Base-by-base conservation (phyloP, 1,140 invertebrate genomes). In the Semibalanus balanoides region DNA sequence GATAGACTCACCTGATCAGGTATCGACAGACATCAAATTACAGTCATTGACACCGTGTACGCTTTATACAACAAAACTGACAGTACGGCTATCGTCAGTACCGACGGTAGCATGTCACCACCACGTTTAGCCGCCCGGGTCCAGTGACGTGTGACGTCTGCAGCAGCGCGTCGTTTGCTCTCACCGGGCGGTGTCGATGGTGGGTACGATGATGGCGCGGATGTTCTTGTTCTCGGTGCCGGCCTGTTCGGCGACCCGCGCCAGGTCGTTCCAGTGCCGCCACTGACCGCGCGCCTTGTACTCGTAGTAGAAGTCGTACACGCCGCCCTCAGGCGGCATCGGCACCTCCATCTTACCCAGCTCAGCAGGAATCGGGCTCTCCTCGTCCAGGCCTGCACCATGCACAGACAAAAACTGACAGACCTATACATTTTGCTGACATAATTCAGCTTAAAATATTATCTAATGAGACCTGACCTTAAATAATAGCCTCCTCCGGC, bases 131-230 rank as follows among this genome's bases (percentile, higher is more conserved):
- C n/a, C n/a, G n/a, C n/a, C n/a, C n/a, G n/a, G n/a, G n/a, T n/a
- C n/a, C n/a, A n/a, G n/a, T n/a, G n/a, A n/a, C n/a, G n/a, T n/a
- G n/a, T n/a, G n/a, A n/a, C n/a, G n/a, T n/a, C n/a, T n/a, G 5
- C 35, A 40, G 35, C 35, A 5, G 17, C 5, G 35, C 51, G 22
- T 1, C 22, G 51, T 25, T 19, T 14, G 51, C 51, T 64, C 35
- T 40, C 51, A 69, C 51, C 94, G 86, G 0, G 96, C 88, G 5
- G 93, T 96, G 83, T 97, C 94, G n/a, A 93, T 86, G 0, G 95
- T 98, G 14, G 93, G 90, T 3, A 98, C 93, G 75, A 97, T 92
- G 76, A 97, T 97, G 86, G 97, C 93, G 85, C 97, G 86, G 76
- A 94, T 88, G 81, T 89, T 89, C 22, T 87, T 87, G 72, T 85